Conservation (phyloP, 1,140 invertebrate genomes). For the Stegodyphus dumicola region DNA sequence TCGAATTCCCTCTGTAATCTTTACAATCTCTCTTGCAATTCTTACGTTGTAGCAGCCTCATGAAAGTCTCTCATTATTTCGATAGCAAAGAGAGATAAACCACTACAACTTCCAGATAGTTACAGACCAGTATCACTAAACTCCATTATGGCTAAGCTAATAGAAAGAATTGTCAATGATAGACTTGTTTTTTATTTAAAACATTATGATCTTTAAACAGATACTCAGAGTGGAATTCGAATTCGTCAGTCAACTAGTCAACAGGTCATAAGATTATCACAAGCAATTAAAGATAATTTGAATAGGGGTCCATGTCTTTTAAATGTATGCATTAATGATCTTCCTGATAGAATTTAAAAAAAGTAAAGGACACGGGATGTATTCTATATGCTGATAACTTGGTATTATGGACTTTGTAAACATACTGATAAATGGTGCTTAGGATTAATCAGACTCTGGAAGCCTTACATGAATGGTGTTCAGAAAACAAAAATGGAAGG, state of each 20-base stretch:
- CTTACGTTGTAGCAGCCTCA: no score
- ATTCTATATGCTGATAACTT: not conserved
- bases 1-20: no score
- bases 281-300: not conserved
- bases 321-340: not conserved
- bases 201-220: not conserved
- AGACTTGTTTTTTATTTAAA: not conserved
- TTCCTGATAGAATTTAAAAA: not conserved
- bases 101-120: not conserved
- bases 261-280: not conserved
- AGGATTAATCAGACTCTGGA: not conserved
- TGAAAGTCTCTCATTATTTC: no score
- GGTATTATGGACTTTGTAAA: not conserved
- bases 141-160: not conserved
- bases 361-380: not conserved
- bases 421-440: no score
- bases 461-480: not conserved
- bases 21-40: no score
- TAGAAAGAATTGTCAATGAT: not conserved
- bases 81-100: no score
- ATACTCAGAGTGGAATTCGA: not conserved
- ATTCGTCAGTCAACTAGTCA: not conserved
- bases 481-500: constrained; percentile 3
- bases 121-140: not conserved
- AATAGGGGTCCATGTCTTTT: not conserved